Evolutionary conservation across 2,888 invertebrate genomes (phyloP).

Genomic region (Xylota segnis): DNA sequence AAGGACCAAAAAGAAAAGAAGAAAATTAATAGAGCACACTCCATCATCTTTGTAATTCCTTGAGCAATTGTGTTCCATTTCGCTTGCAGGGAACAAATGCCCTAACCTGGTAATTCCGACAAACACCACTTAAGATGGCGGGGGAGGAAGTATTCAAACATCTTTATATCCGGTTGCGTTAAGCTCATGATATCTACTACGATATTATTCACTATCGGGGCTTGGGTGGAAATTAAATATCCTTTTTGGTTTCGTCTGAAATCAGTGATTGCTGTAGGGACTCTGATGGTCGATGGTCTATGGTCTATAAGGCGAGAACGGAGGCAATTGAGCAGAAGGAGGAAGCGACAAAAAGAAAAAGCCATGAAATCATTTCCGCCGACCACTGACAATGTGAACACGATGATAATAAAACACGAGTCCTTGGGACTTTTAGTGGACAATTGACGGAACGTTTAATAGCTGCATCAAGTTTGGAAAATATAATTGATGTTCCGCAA

Average conservation of each 20-base stretch:
- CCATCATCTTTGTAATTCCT: conserved; percentile 6
- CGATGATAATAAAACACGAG: background rate
- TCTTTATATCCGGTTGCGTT: conserved; percentile 11
- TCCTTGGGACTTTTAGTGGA: conserved; percentile 11
- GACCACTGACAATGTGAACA: background rate
- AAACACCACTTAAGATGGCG: background rate
- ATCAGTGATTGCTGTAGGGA: conserved; percentile 7
- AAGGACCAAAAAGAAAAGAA: background rate
- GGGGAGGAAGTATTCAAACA: conserved; percentile 5
- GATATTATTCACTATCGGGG: conserved; percentile 7
- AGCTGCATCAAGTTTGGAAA: background rate
- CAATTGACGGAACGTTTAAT: conserved; percentile 24
- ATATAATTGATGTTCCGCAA: conserved; percentile 14
- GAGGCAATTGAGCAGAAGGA: conserved; percentile 4
- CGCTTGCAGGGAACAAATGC: background rate
- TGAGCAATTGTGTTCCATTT: background rate
- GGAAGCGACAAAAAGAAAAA: conserved; percentile 24
- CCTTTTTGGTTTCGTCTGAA: background rate
- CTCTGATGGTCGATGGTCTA: too few relatives aligned
- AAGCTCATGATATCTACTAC: background rate
- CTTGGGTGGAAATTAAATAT: conserved; percentile 45
- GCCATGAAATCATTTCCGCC: conserved; percentile 39
- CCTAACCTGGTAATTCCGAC: conserved; percentile 5
- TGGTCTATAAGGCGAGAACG: background rate
- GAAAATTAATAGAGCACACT: background rate